Evolutionary conservation across 1,140 invertebrate genomes (phyloP).

Genomic region (Spodoptera frugiperda): DNA sequence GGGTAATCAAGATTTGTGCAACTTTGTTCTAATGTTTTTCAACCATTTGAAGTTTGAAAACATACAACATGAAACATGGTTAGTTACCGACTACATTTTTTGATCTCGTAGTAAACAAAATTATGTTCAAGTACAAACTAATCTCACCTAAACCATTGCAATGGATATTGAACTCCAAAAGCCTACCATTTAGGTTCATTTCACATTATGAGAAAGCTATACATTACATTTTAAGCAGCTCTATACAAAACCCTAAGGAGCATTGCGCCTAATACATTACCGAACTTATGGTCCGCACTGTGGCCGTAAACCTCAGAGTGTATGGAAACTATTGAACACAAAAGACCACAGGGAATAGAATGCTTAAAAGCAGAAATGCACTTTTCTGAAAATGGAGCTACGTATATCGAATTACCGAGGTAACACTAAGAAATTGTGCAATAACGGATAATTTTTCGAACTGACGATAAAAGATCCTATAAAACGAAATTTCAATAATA

Average conservation of each 20-base stretch:
- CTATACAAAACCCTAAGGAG: slow-evolving; percentile 20
- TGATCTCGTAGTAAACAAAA: no score
- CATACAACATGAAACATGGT: no score
- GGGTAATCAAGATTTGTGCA: no score
- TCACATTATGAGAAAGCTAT: slow-evolving; percentile 38
- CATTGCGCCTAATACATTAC: slow-evolving; percentile 45
- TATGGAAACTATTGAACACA: slow-evolving; percentile 55
- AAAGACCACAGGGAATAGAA: slow-evolving; percentile 12
- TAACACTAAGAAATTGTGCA: neutral
- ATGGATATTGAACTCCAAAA: neutral
- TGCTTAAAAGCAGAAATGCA: neutral
- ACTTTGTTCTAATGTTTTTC: no score
- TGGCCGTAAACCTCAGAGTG: slow-evolving; percentile 48
- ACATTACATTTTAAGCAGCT: slow-evolving; percentile 27
- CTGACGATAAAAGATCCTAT: no score
- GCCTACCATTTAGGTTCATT: neutral
- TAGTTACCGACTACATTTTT: no score
- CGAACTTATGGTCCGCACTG: slow-evolving; percentile 46
- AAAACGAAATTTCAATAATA: no score
- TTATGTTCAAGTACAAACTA: neutral
- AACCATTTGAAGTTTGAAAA: no score
- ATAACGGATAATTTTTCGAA: no score
- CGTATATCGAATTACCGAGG: neutral
- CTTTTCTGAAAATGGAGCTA: neutral
- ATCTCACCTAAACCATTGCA: neutral